Percentiles rank a stretch among this genome's conserved stretches.
phyloP scores from a whole-genome alignment of 2,797 vertebrate genomes.

The Rhinichthys osculus region DNA sequence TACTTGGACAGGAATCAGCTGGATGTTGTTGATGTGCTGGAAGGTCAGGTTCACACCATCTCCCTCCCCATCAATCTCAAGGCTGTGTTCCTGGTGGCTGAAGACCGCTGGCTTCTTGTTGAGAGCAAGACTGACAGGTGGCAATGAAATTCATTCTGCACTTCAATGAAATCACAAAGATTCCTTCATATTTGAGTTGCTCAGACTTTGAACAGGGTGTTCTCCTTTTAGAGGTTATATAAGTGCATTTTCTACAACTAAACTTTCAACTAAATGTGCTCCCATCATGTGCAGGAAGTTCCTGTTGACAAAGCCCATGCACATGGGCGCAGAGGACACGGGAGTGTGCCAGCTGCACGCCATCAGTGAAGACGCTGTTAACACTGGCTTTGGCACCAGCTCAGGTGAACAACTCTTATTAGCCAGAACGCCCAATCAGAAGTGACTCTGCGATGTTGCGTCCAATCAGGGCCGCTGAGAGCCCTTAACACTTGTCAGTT shows the following conservation, averaged over 20 bases:
- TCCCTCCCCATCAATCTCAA: conserved; percentile 88
- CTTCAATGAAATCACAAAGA: conserved; percentile 2
- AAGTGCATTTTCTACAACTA: not conserved
- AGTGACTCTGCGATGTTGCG: not conserved
- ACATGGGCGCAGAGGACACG: conserved; percentile 82
- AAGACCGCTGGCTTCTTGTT: conserved; percentile 93
- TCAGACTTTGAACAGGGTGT: not conserved
- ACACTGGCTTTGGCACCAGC: conserved; percentile 83
- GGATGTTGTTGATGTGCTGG: conserved; percentile 90
- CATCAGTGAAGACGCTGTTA: conserved; percentile 84
- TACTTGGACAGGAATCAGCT: conserved; percentile 81
- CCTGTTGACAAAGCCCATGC: conserved; percentile 89
- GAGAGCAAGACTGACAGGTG: conserved; percentile 89
- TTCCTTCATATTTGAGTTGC: not conserved
- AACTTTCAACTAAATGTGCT: not conserved
- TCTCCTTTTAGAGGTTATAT: not conserved
- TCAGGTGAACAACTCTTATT: conserved; percentile 76
- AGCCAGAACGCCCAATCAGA: conserved; percentile 18
- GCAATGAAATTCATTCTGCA: conserved; percentile 33
- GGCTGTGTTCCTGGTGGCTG: conserved; percentile 89
- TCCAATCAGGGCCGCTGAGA: conserved; percentile 1
- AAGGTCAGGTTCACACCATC: conserved; percentile 89
- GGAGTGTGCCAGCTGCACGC: conserved; percentile 89
- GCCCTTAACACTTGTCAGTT: not conserved
- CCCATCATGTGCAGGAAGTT: conserved; percentile 83